Base-by-base conservation (phyloP, 2,888 invertebrate genomes). In the Entomobrya multifasciata region DNA sequence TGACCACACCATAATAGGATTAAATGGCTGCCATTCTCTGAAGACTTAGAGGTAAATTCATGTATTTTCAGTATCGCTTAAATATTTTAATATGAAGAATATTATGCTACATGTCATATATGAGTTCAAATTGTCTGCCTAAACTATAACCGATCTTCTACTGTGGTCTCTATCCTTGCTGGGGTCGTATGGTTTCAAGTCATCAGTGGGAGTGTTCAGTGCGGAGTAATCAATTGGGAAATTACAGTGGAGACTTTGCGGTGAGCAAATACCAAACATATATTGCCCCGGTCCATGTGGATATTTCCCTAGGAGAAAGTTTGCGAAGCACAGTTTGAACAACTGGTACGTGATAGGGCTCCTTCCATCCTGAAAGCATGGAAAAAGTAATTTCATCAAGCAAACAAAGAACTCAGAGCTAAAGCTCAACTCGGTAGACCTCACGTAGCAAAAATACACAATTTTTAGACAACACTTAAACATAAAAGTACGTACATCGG, bases 151-250 rank as follows among this genome's bases (percentile, higher is more conserved):
- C 86, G 95, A 95, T 92, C 95, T 94, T 92, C 95, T 93, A 70
- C 95, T 85, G 20, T 90, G 88, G 27, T 87, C 87, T 65, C 90
- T 94, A 92, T 95, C 95, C 91, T 94, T 95, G 92, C 95, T 94
- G 1, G 95, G 95, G 90, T 93, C 94, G 91, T 95, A 96, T 88
- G 95, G 95, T 92, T 95, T 95, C 87, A 95, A 92, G 92, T 95
- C 95, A 86, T 94, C 95, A 85, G 94, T 95, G 90, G 95, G 95
- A 1, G 95, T 95, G 93, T 95, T 95, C 88, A 96, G 93, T 41
- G 95, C 95, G 91, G 95, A 95, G 93, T 96, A 96, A 93, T 96
- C 96, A 78, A 96, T 95, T 4, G 96, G 96, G 92, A 95, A 96
- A 17, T 91, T 90, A 47, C 91, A 91, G 13, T 90, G 88, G 83